These are phyloP conservation scores for Ganaspis sp. DNA, from an alignment of 1,140 invertebrate species.

Conservation along the genomic window DNA sequence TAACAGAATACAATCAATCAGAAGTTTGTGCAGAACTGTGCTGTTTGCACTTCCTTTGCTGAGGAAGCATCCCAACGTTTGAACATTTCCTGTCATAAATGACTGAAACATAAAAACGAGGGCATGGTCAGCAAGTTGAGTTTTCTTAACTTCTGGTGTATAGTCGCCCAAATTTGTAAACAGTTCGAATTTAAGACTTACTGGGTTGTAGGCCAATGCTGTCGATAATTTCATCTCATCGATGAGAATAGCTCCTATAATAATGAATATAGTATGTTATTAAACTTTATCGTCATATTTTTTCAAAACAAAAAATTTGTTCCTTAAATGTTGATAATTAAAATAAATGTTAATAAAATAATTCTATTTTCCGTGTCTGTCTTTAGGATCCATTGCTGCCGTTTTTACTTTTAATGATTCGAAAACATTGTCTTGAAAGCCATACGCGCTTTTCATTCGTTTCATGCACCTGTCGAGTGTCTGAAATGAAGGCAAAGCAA, in stretches of 20 bases:
- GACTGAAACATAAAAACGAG: conserved; percentile 61
- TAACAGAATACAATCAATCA: conserved; percentile 49
- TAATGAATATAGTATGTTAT: neutral
- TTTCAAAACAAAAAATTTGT: neutral
- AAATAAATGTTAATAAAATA: neutral
- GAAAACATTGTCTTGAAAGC: conserved; percentile 39
- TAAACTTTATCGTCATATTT: too few species aligned
- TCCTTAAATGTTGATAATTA: neutral
- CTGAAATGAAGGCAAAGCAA: conserved; percentile 32
- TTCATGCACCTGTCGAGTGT: conserved; percentile 42
- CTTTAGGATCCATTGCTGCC: conserved; percentile 23
- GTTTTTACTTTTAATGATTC: conserved; percentile 29
- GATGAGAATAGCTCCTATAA: neutral
- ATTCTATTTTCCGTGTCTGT: conserved; percentile 35
- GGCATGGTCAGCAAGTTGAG: conserved; percentile 54
- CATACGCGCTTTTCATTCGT: conserved; percentile 33
- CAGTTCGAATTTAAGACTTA: conserved; percentile 19
- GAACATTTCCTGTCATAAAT: conserved; percentile 54
- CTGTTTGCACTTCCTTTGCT: conserved; percentile 48
- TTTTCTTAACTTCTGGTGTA: conserved; percentile 48
- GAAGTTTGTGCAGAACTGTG: conserved; percentile 46
- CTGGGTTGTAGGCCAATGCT: neutral
- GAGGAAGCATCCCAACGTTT: conserved; percentile 56
- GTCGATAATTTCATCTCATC: neutral
- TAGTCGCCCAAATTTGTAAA: conserved; percentile 54